A percentile compares a stretch with the other conserved stretches of the same genome.
Conservation (phyloP, 92 coral and sea anemone species). For the Hydrozoanthus gracilis region DNA sequence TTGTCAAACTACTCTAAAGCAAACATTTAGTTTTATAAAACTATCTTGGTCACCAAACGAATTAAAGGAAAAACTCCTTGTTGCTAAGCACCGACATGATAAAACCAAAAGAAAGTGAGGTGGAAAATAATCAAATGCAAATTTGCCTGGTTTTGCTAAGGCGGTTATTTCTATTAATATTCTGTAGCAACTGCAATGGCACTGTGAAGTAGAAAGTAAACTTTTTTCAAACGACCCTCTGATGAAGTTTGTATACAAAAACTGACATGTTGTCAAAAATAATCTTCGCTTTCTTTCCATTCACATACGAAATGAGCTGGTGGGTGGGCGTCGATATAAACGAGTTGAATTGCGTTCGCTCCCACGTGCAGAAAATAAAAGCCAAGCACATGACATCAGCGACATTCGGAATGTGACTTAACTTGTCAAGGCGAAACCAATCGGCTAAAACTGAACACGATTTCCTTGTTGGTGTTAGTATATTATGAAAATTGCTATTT, state of each 20-base stretch:
- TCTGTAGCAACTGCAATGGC: neutral
- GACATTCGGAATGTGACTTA: neutral
- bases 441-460: conserved; percentile 1
- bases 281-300: conserved; percentile 19
- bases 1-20: neutral
- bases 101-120: neutral
- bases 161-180: neutral
- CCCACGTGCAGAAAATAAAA: conserved; percentile 47
- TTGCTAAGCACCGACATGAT: conserved; percentile 9
- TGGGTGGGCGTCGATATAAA: conserved; percentile 29
- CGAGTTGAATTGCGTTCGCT: conserved; percentile 1
- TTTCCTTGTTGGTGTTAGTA: neutral
- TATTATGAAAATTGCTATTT: conserved; percentile 6
- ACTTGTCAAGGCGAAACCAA: conserved; percentile 24
- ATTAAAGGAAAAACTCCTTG: neutral
- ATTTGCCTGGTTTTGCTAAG: neutral
- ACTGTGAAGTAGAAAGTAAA: conserved; percentile 1
- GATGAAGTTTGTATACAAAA: conserved; percentile 38
- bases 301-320: conserved; percentile 32
- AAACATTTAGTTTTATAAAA: conserved; percentile 3
- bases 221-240: conserved; percentile 25
- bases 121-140: neutral
- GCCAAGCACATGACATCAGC: conserved; percentile 21
- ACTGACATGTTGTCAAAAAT: conserved; percentile 47
- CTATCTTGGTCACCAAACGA: neutral